Base-by-base conservation (phyloP, 2,797 vertebrate species). In the Leucoraja ocellata region DNA sequence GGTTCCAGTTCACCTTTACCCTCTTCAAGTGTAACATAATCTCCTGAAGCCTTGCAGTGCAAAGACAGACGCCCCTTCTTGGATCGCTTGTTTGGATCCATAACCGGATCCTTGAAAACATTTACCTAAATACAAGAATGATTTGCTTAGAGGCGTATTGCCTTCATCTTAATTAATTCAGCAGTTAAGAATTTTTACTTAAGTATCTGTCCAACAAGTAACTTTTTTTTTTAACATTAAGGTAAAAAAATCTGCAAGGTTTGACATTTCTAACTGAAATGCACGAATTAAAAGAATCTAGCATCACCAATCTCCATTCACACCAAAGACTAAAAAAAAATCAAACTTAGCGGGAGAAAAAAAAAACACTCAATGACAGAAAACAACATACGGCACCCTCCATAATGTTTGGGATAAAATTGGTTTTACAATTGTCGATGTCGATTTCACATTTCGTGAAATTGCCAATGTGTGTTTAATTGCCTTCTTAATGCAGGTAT, bases 31-130 rank as follows among this genome's bases (percentile, higher is more conserved):
- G 99, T 99, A 93, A 99, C 98, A 93, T 97, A 99, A 83, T 98
- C 96, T 83, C 98, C 98, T 18, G 96, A 95, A 71, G 97, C 96
- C 0, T 97, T 98, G 95, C 96, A 97, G 93, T 99, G 99, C 94
- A 99, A 96, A 0, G 99, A 99, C 91, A 99, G 96, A 0, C 98
- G 97, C 4, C 99, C 99, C 95, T 99, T 99, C 97, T 99, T 99
- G 39, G 99, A 99, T 93, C 99, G 97, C 96, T 99, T 99, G 96
- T 99, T 99, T 77, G 99, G 99, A 96, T 99, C 99, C 0, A 98
- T 98, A 93, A 99, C 99, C 0, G 99, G 99, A 94, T 99, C 98
- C 95, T 99, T 99, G 96, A 99, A 99, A 94, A 99, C 99, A 54
- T 99, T 99, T 94, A 99, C 97, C 99, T 99, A 94, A 93, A 93